phyloP scores from a whole-genome alignment of 2,797 vertebrate species.

The Rhodeus uyekii region DNA sequence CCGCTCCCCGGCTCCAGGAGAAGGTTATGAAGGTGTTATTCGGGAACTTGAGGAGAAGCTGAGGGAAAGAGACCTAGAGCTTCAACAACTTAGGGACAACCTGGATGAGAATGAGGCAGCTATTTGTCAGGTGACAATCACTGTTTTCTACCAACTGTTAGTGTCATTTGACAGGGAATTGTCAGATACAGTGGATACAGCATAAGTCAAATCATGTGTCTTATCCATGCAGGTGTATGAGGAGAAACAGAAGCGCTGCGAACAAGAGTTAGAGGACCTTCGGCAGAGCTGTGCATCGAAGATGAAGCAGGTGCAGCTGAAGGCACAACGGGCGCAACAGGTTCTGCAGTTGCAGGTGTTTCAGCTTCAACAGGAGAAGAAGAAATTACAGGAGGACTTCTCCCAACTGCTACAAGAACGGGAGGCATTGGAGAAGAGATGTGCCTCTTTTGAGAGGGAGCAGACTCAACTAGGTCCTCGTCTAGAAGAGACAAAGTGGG shows the following conservation, averaged over 20 bases:
- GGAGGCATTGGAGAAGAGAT: constrained; percentile 89
- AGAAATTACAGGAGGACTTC: constrained; percentile 95
- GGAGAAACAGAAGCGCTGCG: constrained; percentile 89
- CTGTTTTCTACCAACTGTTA: neutral
- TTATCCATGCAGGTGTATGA: constrained; percentile 82
- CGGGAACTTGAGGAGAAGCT: constrained; percentile 95
- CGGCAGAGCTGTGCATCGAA: constrained; percentile 83
- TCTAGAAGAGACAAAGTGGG: constrained; percentile 98
- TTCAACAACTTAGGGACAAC: constrained; percentile 90
- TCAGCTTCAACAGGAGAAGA: constrained; percentile 97
- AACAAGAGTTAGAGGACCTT: constrained; percentile 87
- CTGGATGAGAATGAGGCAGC: constrained; percentile 95
- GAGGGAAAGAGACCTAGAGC: constrained; percentile 88
- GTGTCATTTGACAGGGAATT: neutral
- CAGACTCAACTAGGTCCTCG: constrained; percentile 93
- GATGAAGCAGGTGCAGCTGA: constrained; percentile 87
- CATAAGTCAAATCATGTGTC: neutral
- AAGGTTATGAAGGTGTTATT: constrained; percentile 87
- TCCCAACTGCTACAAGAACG: constrained; percentile 92
- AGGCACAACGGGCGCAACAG: constrained; percentile 90
- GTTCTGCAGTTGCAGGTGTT: constrained; percentile 95
- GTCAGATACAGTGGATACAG: neutral
- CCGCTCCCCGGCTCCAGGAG: constrained; percentile 81
- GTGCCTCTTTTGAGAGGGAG: constrained; percentile 90
- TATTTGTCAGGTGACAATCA: constrained; percentile 85